These are phyloP conservation scores for Eulithis testata DNA, from an alignment of 2,888 invertebrate species.

Conservation along the genomic window DNA sequence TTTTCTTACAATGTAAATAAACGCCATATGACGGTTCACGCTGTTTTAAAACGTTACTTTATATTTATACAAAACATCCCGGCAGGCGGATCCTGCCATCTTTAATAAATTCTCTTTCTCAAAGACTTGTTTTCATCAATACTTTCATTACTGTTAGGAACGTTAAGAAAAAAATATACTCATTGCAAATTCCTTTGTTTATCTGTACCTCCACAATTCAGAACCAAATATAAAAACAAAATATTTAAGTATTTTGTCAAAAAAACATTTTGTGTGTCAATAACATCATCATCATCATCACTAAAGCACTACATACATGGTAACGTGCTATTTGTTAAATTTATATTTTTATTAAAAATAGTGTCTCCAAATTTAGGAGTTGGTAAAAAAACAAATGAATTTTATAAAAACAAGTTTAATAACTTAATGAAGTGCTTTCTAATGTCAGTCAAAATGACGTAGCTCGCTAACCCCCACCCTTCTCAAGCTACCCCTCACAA, in stretches of 20 bases:
- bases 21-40: not conserved
- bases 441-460: slow-evolving; percentile 13
- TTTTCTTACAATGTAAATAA: too few relatives aligned
- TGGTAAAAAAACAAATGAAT: too few relatives aligned
- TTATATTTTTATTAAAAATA: too few relatives aligned
- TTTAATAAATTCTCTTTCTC: slow-evolving; percentile 38
- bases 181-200: not conserved
- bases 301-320: too few relatives aligned
- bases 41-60: not conserved
- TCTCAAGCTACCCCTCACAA: slow-evolving; percentile 14
- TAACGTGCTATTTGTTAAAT: too few relatives aligned
- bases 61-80: slow-evolving; percentile 27
- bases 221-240: too few relatives aligned
- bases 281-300: too few relatives aligned
- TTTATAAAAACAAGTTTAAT: not conserved
- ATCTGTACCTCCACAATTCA: too few relatives aligned
- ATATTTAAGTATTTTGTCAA: too few relatives aligned
- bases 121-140: slow-evolving; percentile 33
- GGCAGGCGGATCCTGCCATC: slow-evolving; percentile 37
- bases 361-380: too few relatives aligned
- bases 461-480: slow-evolving; percentile 14
- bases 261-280: too few relatives aligned
- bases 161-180: slow-evolving; percentile 9
- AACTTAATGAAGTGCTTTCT: slow-evolving; percentile 7
- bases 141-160: slow-evolving; percentile 24